These are phyloP conservation scores for Helobdella robusta DNA, from an alignment of 2,888 invertebrate species.

Conservation along the genomic window DNA sequence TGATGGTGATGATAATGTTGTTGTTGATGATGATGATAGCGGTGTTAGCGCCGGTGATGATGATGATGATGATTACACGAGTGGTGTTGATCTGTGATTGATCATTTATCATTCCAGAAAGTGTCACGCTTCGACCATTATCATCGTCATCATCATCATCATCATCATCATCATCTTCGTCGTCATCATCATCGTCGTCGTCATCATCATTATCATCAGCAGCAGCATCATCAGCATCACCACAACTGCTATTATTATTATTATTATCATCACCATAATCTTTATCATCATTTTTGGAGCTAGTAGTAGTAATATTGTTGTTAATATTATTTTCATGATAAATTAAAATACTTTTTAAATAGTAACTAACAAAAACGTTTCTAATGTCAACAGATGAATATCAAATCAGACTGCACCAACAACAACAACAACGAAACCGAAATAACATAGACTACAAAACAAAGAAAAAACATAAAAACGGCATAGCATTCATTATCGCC, in stretches of 20 bases:
- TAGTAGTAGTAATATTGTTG: neutral
- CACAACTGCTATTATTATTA: neutral
- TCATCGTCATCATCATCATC: constrained; percentile 1
- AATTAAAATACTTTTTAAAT: neutral
- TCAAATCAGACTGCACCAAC: too few species aligned
- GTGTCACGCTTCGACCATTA: neutral
- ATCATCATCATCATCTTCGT: neutral
- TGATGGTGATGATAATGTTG: neutral
- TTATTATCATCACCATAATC: neutral
- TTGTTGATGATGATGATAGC: neutral
- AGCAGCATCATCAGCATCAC: neutral
- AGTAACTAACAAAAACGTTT: neutral
- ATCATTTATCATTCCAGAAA: too few species aligned
- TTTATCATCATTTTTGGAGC: neutral
- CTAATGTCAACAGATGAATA: too few species aligned
- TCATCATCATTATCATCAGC: neutral
- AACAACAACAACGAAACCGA: too few species aligned
- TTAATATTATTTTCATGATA: neutral
- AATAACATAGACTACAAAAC: too few species aligned
- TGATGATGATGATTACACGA: too few species aligned
- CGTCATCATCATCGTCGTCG: too few species aligned
- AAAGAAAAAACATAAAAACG: too few species aligned
- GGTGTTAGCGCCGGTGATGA: neutral
- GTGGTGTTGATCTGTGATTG: too few species aligned
- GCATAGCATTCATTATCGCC: too few species aligned